Percentiles rank a stretch among this genome's conserved stretches.
Evolutionary conservation across 2,113 vertebrate species (phyloP).

Genomic region (Narcine bancroftii): DNA sequence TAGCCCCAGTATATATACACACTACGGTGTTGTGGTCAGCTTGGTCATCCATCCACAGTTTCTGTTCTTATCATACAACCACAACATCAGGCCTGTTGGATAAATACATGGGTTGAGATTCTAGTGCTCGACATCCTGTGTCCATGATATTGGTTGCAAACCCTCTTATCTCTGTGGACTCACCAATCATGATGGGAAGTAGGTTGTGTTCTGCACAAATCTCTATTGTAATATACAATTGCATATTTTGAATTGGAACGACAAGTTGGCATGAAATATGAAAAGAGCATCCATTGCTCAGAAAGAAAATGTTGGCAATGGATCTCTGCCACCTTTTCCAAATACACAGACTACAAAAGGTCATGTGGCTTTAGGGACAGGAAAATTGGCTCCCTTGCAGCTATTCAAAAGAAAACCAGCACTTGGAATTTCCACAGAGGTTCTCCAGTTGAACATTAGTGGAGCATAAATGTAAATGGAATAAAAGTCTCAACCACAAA

Average conservation of each 20-base stretch:
- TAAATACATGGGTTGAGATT: too few species aligned
- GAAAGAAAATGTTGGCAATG: background rate
- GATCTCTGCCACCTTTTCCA: background rate
- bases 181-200: too few species aligned
- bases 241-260: background rate
- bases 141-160: too few species aligned
- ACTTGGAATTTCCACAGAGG: conserved; percentile 28
- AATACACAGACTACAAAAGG: background rate
- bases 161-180: too few species aligned
- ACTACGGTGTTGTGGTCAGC: too few species aligned
- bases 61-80: too few species aligned
- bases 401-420: conserved; percentile 18
- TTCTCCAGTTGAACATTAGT: conserved; percentile 6
- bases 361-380: background rate
- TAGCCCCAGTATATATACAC: too few species aligned
- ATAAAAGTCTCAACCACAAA: background rate
- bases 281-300: background rate
- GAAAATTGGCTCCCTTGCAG: conserved; percentile 16
- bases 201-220: background rate
- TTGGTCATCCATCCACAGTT: too few species aligned
- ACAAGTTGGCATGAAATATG: background rate
- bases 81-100: too few species aligned
- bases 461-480: background rate
- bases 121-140: too few species aligned
- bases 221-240: background rate